phyloP scores from a whole-genome alignment of 2,888 invertebrate species.

The Dioctria rufipes region DNA sequence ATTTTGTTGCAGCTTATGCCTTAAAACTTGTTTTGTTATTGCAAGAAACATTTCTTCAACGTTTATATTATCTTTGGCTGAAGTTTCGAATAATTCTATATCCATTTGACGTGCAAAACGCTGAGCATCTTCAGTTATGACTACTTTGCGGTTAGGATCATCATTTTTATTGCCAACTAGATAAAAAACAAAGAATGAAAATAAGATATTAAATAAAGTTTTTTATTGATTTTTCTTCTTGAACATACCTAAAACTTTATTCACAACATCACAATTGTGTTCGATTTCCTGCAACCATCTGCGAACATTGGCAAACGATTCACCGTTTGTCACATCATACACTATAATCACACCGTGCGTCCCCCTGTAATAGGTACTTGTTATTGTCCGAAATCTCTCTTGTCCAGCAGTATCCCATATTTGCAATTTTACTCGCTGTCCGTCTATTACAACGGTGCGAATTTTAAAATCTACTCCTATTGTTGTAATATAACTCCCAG shows the following conservation, averaged over 20 bases:
- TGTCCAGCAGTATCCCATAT: conserved; percentile 99
- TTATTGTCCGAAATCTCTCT: conserved; percentile 97
- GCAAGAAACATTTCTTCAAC: conserved; percentile 96
- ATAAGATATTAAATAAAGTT: neutral
- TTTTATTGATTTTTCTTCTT: neutral
- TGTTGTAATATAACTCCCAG: conserved; percentile 98
- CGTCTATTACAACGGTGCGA: conserved; percentile 93
- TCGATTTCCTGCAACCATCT: conserved; percentile 99
- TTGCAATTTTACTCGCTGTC: conserved; percentile 92
- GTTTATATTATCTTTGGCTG: conserved; percentile 98
- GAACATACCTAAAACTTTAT: conserved; percentile 91
- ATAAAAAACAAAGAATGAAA: conserved; percentile 62
- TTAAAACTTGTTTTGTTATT: conserved; percentile 74
- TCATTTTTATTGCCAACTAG: conserved; percentile 97
- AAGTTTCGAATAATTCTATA: conserved; percentile 97
- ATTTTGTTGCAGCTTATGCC: conserved; percentile 69
- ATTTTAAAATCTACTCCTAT: conserved; percentile 99
- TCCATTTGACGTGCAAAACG: conserved; percentile 98
- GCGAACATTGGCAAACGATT: conserved; percentile 99
- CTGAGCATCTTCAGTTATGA: conserved; percentile 96
- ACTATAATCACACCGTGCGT: conserved; percentile 99
- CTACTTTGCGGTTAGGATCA: conserved; percentile 94
- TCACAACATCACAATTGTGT: conserved; percentile 99
- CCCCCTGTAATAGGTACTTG: conserved; percentile 98
- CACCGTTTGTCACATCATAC: conserved; percentile 98